These are phyloP conservation scores for Neomorphus geoffroyi DNA, from an alignment of 2,797 vertebrate species.

Conservation along the genomic window DNA sequence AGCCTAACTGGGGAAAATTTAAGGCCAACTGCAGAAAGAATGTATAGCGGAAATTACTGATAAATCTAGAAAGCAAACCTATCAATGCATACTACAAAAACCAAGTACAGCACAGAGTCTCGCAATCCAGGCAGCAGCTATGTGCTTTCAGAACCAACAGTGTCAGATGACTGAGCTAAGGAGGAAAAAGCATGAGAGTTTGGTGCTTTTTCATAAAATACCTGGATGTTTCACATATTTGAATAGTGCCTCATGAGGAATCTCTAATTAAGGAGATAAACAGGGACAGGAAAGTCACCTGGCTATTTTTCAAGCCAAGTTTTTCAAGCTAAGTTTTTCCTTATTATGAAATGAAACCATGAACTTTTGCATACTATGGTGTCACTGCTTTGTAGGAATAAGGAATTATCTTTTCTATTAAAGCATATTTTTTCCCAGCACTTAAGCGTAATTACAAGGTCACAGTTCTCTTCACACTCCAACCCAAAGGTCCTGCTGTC, in stretches of 20 bases:
- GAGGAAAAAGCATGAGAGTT: not conserved
- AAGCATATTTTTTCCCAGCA: not conserved
- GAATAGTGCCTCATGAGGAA: not conserved
- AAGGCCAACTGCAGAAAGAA: not conserved
- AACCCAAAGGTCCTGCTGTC: not conserved
- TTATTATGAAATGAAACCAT: not conserved
- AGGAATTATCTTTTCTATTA: not conserved
- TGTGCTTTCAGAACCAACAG: not conserved
- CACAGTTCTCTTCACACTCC: not conserved
- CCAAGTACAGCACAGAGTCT: not conserved
- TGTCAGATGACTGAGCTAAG: not conserved
- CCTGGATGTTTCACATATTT: not conserved
- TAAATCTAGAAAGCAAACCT: not conserved
- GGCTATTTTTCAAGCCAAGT: not conserved
- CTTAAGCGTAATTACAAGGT: conserved; percentile 1
- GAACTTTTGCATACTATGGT: not conserved
- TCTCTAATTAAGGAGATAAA: conserved; percentile 4
- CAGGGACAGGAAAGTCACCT: not conserved
- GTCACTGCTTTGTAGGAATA: not conserved
- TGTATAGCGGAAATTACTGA: not conserved
- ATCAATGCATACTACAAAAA: not conserved
- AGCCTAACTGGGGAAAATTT: not conserved
- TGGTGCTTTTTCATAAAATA: not conserved
- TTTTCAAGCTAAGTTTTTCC: not conserved
- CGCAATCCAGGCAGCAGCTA: not conserved